These are phyloP conservation scores for Heterotis niloticus DNA, from an alignment of 2,113 vertebrate species.

Conservation along the genomic window DNA sequence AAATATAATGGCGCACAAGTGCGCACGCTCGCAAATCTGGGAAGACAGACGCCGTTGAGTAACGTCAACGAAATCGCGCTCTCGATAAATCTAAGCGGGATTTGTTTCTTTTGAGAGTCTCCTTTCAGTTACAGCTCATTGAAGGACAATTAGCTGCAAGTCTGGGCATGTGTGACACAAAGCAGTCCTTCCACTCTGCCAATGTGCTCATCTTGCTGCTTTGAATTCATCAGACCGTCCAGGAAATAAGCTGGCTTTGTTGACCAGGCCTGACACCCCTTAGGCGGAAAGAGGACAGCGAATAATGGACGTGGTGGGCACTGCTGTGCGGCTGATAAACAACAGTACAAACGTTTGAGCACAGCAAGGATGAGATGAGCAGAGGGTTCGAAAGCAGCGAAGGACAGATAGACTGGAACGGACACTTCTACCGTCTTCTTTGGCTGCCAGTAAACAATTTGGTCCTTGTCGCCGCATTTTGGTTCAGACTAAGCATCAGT, in stretches of 20 bases:
- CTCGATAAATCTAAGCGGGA: not conserved
- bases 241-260: not conserved
- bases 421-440: conserved; percentile 28
- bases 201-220: not conserved
- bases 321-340: too few species aligned
- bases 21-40: not conserved
- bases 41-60: not conserved
- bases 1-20: conserved; percentile 8
- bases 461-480: not conserved
- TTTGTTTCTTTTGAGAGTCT: not conserved
- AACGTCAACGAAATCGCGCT: not conserved
- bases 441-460: conserved; percentile 43
- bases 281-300: not conserved
- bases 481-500: not conserved
- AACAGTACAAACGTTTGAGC: too few species aligned
- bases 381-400: not conserved
- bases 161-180: conserved; percentile 20
- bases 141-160: not conserved
- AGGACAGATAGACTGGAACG: conserved; percentile 33
- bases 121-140: not conserved
- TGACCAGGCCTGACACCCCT: not conserved
- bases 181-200: not conserved
- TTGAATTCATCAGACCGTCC: not conserved
- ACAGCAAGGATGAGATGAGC: too few species aligned
- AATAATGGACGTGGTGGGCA: too few species aligned